Percentiles rank a stretch among this genome's conserved stretches.
Conservation (phyloP, 1,140 invertebrate genomes). For the Conopomorpha cramerella region DNA sequence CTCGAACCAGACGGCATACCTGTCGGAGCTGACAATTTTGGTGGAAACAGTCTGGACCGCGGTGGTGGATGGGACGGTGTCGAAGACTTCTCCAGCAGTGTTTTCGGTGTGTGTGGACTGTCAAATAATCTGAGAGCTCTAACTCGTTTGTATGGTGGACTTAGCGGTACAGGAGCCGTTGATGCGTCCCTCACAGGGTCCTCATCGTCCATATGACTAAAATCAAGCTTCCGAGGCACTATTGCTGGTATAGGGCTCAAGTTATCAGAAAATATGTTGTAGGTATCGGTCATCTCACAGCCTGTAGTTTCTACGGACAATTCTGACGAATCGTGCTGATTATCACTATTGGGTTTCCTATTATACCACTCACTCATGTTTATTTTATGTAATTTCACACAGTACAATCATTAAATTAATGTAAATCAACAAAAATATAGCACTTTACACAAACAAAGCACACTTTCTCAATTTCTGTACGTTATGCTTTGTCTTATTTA, state of each 20-base stretch:
- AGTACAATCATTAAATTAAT: constrained; percentile 20
- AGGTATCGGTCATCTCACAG: constrained; percentile 46
- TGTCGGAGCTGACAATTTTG: constrained; percentile 55
- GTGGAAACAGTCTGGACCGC: constrained; percentile 52
- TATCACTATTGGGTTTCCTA: constrained; percentile 35
- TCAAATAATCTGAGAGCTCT: constrained; percentile 78
- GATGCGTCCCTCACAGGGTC: constrained; percentile 26
- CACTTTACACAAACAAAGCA: constrained; percentile 21
- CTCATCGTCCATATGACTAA: constrained; percentile 39
- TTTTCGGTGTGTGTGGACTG: constrained; percentile 84
- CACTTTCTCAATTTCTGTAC: constrained; percentile 43
- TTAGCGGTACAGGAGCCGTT: constrained; percentile 28
- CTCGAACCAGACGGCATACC: constrained; percentile 40
- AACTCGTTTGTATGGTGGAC: constrained; percentile 81
- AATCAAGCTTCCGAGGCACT: constrained; percentile 49
- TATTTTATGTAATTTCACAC: constrained; percentile 29
- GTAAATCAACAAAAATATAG: constrained; percentile 13
- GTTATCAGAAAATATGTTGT: constrained; percentile 47
- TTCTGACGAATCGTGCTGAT: constrained; percentile 40
- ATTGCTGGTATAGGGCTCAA: constrained; percentile 46
- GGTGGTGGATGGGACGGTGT: constrained; percentile 61
- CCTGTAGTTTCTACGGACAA: constrained; percentile 37
- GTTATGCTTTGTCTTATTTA: too few species aligned
- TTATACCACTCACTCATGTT: constrained; percentile 47
- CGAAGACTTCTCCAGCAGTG: constrained; percentile 76